These are phyloP conservation scores for Leptopterna dolabrata DNA, from an alignment of 2,888 invertebrate species.

Conservation along the genomic window DNA sequence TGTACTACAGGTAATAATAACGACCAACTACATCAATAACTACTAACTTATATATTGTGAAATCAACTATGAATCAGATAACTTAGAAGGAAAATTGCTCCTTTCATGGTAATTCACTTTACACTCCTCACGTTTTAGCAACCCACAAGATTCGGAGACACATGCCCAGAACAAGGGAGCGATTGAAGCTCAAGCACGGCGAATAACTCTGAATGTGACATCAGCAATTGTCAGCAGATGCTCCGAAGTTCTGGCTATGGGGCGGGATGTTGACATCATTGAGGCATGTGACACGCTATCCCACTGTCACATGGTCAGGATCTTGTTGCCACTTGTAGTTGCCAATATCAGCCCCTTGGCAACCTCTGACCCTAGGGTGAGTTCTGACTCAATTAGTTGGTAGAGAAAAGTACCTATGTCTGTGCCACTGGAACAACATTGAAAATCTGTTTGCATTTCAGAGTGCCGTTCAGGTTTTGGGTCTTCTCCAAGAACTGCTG, in stretches of 20 bases:
- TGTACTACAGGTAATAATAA: slow-evolving; percentile 82
- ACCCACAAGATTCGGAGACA: slow-evolving; percentile 73
- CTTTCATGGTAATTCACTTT: not conserved
- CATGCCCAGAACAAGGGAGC: slow-evolving; percentile 72
- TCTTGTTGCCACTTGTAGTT: slow-evolving; percentile 84
- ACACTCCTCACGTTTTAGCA: slow-evolving; percentile 65
- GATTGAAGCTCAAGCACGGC: slow-evolving; percentile 75
- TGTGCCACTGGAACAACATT: too few species aligned
- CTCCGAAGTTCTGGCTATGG: slow-evolving; percentile 80
- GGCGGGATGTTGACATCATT: slow-evolving; percentile 77
- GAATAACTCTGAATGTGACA: slow-evolving; percentile 80
- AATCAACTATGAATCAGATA: too few species aligned
- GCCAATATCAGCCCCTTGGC: slow-evolving; percentile 87
- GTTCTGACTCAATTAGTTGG: slow-evolving; percentile 59
- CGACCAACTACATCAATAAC: not conserved
- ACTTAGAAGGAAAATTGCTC: too few species aligned
- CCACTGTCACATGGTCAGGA: slow-evolving; percentile 76
- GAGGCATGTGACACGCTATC: slow-evolving; percentile 71
- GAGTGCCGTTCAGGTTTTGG: slow-evolving; percentile 87
- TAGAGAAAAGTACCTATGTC: too few species aligned
- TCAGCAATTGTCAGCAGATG: slow-evolving; percentile 82
- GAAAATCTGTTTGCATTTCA: slow-evolving; percentile 65
- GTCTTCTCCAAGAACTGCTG: slow-evolving; percentile 86
- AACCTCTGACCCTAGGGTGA: slow-evolving; percentile 84
- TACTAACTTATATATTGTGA: too few species aligned